Conservation (phyloP, 64 coral and sea anemone genomes). For the Porites lutea region DNA sequence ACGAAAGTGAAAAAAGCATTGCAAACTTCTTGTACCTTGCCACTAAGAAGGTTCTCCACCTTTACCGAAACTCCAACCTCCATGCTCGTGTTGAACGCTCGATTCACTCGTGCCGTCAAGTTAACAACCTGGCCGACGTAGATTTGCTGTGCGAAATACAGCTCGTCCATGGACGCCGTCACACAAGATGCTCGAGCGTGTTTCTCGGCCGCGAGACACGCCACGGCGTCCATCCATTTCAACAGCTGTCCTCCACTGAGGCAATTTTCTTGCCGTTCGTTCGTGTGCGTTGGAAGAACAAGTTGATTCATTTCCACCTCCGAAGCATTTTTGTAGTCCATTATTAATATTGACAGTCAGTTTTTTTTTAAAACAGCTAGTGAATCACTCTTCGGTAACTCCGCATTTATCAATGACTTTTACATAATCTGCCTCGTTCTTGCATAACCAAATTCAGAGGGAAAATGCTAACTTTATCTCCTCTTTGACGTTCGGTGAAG, state of each 20-base stretch:
- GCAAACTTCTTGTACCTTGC: constrained; percentile 38
- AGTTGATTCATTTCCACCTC: constrained; percentile 77
- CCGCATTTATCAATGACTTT: too few relatives aligned
- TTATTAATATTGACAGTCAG: not conserved
- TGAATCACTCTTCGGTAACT: too few relatives aligned
- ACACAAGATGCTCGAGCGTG: constrained; percentile 75
- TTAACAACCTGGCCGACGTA: constrained; percentile 78
- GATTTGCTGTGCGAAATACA: constrained; percentile 63
- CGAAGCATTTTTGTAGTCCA: constrained; percentile 25
- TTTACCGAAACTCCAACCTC: constrained; percentile 70
- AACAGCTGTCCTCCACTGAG: constrained; percentile 69
- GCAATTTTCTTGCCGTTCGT: constrained; percentile 60
- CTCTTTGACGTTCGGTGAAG: too few relatives aligned
- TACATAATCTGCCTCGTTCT: too few relatives aligned
- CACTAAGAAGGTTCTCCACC: constrained; percentile 67
- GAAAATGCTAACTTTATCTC: too few relatives aligned
- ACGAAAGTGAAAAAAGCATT: constrained; percentile 78
- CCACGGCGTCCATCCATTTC: constrained; percentile 80
- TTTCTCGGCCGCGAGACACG: constrained; percentile 83
- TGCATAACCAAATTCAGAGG: too few relatives aligned
- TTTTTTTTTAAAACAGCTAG: too few relatives aligned
- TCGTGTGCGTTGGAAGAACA: constrained; percentile 66
- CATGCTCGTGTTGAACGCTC: constrained; percentile 84
- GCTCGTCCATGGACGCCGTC: constrained; percentile 73
- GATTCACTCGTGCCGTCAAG: constrained; percentile 67